Evolutionary conservation across 2,113 vertebrate species (phyloP).

Genomic region (Pseudonaja textilis): DNA sequence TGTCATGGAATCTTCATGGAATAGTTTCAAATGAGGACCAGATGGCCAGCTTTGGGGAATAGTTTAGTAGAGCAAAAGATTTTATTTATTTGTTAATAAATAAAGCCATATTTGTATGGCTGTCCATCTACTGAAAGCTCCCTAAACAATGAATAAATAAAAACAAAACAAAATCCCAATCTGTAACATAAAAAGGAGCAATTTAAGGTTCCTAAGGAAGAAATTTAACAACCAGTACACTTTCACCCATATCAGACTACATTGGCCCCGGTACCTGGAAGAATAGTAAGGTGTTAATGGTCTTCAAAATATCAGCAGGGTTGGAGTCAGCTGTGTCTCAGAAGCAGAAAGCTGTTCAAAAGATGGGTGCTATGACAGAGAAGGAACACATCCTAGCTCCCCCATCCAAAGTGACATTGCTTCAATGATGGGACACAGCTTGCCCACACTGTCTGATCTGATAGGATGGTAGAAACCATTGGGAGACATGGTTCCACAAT

Average conservation of each 20-base stretch:
- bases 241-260: neutral
- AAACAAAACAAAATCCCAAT: neutral
- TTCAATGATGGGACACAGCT: neutral
- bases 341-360: neutral
- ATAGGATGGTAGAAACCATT: neutral
- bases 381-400: neutral
- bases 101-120: neutral
- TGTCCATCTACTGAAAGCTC: neutral
- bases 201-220: neutral
- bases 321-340: neutral
- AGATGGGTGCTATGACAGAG: neutral
- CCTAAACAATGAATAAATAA: neutral
- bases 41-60: neutral
- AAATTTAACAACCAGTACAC: neutral
- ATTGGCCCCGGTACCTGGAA: neutral
- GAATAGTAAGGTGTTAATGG: neutral
- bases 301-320: neutral
- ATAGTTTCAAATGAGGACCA: neutral
- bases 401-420: neutral
- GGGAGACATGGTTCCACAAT: neutral
- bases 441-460: neutral
- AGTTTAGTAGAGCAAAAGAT: neutral
- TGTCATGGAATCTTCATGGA: neutral
- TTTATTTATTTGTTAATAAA: neutral
- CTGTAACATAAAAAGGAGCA: neutral